Percentiles rank a stretch among this genome's conserved stretches.
Conservation (phyloP, 2,113 vertebrate species). For the Vanacampus margaritifer region DNA sequence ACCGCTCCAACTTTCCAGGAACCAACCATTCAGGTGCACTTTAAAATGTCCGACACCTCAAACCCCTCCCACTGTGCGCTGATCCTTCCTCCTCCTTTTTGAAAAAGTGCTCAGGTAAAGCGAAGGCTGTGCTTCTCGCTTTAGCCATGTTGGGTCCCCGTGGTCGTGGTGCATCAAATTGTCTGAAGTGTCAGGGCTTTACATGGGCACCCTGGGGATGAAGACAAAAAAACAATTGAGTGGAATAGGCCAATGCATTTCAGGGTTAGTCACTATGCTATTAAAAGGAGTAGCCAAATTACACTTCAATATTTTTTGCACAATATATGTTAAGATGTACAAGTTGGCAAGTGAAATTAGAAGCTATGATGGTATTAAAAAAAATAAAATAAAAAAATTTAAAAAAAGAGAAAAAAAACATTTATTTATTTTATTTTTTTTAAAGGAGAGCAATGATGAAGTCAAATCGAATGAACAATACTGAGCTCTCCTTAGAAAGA, state of each 20-base stretch:
- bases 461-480: too few relatives aligned
- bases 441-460: too few relatives aligned
- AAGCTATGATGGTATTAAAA: too few relatives aligned
- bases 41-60: slow-evolving; percentile 10
- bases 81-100: slow-evolving; percentile 22
- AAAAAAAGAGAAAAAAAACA: too few relatives aligned
- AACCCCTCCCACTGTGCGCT: slow-evolving; percentile 17
- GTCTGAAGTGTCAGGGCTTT: slow-evolving; percentile 35
- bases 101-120: slow-evolving; percentile 62
- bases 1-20: slow-evolving; percentile 15
- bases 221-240: neutral
- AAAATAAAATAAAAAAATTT: too few relatives aligned
- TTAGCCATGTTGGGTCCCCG: slow-evolving; percentile 42
- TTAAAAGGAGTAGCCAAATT: neutral
- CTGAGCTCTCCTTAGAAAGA: too few relatives aligned
- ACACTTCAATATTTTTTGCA: too few relatives aligned
- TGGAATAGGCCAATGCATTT: neutral
- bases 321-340: too few relatives aligned
- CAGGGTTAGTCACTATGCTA: neutral
- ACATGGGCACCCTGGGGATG: slow-evolving; percentile 59
- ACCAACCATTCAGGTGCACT: slow-evolving; percentile 21
- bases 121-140: slow-evolving; percentile 28
- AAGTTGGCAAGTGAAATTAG: too few relatives aligned
- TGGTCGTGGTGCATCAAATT: slow-evolving; percentile 43
- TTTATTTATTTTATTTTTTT: too few relatives aligned